phyloP scores from a whole-genome alignment of 1,140 invertebrate species.

The Centruroides vittatus region DNA sequence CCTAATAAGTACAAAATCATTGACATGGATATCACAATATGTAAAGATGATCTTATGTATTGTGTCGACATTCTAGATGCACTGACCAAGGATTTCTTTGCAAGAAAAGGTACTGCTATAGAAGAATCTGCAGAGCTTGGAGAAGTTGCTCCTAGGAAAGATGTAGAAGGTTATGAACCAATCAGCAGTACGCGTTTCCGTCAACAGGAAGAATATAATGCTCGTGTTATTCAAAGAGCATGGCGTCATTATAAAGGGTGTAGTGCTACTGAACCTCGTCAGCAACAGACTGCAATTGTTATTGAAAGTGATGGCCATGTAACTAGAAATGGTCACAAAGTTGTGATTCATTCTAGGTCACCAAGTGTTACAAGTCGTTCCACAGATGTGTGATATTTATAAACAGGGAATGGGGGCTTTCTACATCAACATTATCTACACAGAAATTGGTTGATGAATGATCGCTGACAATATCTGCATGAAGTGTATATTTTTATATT shows the following conservation, averaged over 20 bases:
- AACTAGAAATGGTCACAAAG: conserved; percentile 70
- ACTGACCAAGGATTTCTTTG: conserved; percentile 81
- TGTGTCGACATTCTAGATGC: conserved; percentile 96
- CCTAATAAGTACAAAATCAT: conserved; percentile 98
- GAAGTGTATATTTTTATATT: too few species aligned
- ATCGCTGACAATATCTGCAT: conserved; percentile 8
- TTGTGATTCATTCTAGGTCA: conserved; percentile 72
- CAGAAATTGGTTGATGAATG: conserved; percentile 5
- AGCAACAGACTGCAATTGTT: conserved; percentile 50
- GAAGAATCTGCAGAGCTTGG: conserved; percentile 35
- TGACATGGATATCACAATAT: conserved; percentile 96
- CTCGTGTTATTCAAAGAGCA: conserved; percentile 82
- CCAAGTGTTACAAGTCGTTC: conserved; percentile 60
- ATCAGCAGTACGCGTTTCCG: conserved; percentile 86
- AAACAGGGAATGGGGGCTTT: not conserved
- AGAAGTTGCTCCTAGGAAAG: conserved; percentile 52
- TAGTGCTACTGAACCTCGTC: conserved; percentile 26
- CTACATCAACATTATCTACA: conserved; percentile 6
- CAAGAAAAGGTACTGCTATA: conserved; percentile 53
- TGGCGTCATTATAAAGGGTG: conserved; percentile 40
- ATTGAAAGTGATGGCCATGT: conserved; percentile 64
- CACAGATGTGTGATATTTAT: conserved; percentile 53
- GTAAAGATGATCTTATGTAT: conserved; percentile 89
- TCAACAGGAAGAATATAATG: conserved; percentile 90
- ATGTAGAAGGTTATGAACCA: conserved; percentile 75